These are phyloP conservation scores for Podilymbus podiceps DNA, from an alignment of 2,113 vertebrate genomes.

Conservation along the genomic window DNA sequence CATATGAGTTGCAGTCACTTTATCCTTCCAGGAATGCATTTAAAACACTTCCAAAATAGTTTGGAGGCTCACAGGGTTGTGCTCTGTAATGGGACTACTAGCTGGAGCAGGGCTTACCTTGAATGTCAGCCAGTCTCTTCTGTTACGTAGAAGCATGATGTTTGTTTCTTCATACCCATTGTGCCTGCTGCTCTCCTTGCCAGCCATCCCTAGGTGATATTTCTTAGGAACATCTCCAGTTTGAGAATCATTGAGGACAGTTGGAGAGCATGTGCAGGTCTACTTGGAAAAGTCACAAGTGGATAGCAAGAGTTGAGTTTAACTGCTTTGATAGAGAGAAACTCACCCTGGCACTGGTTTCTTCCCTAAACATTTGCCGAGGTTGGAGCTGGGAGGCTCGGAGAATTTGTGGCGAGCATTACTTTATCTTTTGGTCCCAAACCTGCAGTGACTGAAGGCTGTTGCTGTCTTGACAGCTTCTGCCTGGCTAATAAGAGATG, in stretches of 20 bases:
- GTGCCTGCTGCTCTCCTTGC: neutral
- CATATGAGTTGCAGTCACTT: neutral
- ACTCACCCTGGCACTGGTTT: neutral
- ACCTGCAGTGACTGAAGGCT: neutral
- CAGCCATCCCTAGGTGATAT: rapidly evolving
- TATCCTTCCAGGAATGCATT: neutral
- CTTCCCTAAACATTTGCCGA: neutral
- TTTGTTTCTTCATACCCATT: neutral
- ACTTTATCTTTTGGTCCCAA: neutral
- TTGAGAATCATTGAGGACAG: neutral
- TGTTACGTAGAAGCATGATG: neutral
- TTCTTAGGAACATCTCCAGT: neutral
- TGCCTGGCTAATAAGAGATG: neutral
- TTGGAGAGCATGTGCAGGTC: neutral
- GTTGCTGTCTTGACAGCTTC: neutral
- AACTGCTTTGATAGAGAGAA: rapidly evolving
- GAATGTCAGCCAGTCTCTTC: neutral
- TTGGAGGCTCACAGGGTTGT: neutral
- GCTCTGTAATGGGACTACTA: neutral
- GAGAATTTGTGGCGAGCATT: neutral
- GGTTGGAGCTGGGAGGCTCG: neutral
- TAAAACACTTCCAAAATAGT: neutral
- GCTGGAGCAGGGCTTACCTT: neutral
- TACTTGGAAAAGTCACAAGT: neutral
- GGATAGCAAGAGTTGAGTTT: neutral